Conservation (phyloP, 2,888 invertebrate genomes). For the Harmothoe impar region DNA sequence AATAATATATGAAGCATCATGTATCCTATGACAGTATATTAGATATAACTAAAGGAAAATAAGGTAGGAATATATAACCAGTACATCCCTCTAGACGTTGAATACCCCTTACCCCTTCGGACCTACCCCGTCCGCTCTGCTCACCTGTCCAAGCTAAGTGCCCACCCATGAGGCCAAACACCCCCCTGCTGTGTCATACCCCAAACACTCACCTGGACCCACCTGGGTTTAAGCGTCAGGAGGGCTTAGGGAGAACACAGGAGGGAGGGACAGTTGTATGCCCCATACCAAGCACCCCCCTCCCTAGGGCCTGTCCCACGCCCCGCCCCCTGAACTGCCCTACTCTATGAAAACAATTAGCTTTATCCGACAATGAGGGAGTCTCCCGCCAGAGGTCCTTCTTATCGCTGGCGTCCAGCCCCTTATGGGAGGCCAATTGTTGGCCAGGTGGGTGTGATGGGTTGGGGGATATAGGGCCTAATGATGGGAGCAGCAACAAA, state of each 20-base stretch:
- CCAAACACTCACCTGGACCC: constrained; percentile 24
- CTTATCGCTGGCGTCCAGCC: background rate
- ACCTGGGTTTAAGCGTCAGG: background rate
- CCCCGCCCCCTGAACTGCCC: constrained; percentile 34
- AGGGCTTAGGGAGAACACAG: background rate
- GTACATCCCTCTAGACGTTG: too few species aligned
- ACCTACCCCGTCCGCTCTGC: too few species aligned
- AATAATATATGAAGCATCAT: too few species aligned
- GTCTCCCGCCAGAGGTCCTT: background rate
- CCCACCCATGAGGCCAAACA: constrained; percentile 35
- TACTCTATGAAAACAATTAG: constrained; percentile 45
- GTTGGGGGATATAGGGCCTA: background rate
- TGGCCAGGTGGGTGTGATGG: background rate
- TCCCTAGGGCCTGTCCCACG: constrained; percentile 39
- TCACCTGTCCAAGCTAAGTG: background rate
- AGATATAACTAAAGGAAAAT: too few species aligned
- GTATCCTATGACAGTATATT: too few species aligned
- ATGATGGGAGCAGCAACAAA: background rate
- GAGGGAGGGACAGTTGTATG: too few species aligned
- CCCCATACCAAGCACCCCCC: too few species aligned
- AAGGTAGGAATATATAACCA: too few species aligned
- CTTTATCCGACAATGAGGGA: constrained; percentile 38
- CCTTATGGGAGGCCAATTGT: background rate
- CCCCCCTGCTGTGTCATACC: constrained; percentile 37
- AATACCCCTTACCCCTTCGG: too few species aligned